phyloP scores from a whole-genome alignment of 1,140 invertebrate genomes.

The Steinernema feltiae region DNA sequence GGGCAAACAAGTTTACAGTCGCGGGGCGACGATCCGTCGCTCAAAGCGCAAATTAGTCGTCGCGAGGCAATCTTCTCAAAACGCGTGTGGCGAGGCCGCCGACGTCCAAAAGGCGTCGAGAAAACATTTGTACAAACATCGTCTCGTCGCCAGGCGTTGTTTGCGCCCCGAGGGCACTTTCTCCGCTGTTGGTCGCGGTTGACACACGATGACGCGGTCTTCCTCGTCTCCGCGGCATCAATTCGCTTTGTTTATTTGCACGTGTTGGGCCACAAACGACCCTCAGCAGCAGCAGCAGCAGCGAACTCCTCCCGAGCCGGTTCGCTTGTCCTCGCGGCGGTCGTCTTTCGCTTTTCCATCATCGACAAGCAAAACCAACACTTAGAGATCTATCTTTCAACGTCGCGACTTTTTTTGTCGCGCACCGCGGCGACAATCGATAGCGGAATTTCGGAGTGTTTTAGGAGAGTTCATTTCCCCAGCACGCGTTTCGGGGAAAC shows the following conservation, averaged over 20 bases:
- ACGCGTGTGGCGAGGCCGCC: background rate
- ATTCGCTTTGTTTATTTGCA: background rate
- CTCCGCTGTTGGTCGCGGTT: background rate
- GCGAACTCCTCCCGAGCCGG: too few relatives aligned
- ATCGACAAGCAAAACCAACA: background rate
- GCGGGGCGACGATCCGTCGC: background rate
- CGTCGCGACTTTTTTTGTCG: constrained; percentile 8
- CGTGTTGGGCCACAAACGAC: background rate
- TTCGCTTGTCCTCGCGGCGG: too few relatives aligned
- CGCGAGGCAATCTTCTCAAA: background rate
- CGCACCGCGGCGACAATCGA: background rate
- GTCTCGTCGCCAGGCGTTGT: background rate
- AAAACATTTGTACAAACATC: constrained; percentile 3
- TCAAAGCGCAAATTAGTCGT: background rate
- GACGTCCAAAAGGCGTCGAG: background rate
- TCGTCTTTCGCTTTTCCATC: too few relatives aligned
- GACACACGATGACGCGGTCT: background rate
- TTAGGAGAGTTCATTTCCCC: background rate
- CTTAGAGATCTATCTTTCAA: background rate
- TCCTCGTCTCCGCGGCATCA: background rate
- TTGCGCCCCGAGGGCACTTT: background rate
- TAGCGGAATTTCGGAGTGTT: constrained; percentile 4
- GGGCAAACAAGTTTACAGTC: background rate
- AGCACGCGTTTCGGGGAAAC: too few relatives aligned
- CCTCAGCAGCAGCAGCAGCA: too few relatives aligned